Evolutionary conservation across 35 echinoderm and acorn worm species (phyloP).

Genomic region (Heliocidaris erythrogramma): DNA sequence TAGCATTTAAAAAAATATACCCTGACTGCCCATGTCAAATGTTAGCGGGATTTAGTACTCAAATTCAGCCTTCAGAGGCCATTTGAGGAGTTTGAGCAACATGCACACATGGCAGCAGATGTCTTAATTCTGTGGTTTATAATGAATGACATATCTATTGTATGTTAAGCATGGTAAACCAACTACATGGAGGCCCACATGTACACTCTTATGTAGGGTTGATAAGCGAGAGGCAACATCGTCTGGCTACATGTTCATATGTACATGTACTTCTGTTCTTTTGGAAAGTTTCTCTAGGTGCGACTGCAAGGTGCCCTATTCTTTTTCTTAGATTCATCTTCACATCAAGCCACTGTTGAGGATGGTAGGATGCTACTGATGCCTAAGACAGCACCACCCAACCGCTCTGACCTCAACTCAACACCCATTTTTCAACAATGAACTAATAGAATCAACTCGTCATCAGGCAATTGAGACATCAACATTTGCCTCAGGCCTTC

Average conservation of each 20-base stretch:
- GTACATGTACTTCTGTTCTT: neutral
- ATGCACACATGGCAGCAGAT: neutral
- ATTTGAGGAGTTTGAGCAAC: neutral
- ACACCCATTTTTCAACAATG: too few species aligned
- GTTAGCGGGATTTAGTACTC: neutral
- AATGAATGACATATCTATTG: neutral
- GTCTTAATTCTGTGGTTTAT: neutral
- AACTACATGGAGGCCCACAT: neutral
- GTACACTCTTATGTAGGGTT: neutral
- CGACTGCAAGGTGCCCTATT: neutral
- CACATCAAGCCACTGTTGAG: too few species aligned
- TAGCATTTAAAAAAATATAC: too few species aligned
- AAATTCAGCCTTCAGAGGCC: neutral
- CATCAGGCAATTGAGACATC: too few species aligned
- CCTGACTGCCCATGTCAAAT: neutral
- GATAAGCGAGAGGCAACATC: neutral
- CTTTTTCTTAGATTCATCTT: neutral
- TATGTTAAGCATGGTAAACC: neutral
- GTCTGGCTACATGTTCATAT: neutral
- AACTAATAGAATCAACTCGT: too few species aligned
- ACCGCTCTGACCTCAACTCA: too few species aligned
- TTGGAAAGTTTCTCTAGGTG: neutral
- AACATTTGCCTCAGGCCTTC: too few species aligned
- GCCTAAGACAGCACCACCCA: too few species aligned
- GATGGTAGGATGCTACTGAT: too few species aligned